phyloP scores from a whole-genome alignment of 2,113 vertebrate species.

The Rhombomys opimus region DNA sequence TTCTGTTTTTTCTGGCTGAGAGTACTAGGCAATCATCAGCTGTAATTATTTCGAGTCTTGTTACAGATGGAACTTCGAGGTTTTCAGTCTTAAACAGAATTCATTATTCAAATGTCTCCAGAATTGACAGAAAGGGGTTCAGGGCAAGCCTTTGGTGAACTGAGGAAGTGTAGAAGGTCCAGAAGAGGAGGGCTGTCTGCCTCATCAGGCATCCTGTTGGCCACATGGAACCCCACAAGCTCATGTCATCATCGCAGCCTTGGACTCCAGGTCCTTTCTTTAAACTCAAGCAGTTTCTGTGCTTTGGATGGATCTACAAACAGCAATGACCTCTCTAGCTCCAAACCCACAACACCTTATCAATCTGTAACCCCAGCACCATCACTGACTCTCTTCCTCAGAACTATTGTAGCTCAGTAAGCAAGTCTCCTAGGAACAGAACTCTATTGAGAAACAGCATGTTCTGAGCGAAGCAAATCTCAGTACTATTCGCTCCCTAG shows the following conservation, averaged over 20 bases:
- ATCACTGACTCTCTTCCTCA: not conserved
- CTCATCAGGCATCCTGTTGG: rapidly evolving
- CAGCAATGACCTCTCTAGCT: not conserved
- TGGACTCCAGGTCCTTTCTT: not conserved
- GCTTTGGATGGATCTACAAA: not conserved
- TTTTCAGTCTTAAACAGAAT: conserved; percentile 88
- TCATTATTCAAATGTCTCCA: conserved; percentile 89
- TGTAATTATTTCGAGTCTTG: conserved; percentile 90
- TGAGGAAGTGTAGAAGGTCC: not conserved
- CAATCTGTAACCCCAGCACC: not conserved
- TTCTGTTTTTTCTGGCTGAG: conserved; percentile 90
- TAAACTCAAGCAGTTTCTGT: not conserved
- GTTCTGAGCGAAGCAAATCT: not conserved
- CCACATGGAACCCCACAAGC: not conserved
- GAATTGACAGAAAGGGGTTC: conserved; percentile 77
- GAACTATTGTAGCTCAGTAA: not conserved
- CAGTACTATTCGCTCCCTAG: not conserved
- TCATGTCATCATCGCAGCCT: not conserved
- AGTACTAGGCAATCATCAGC: conserved; percentile 89
- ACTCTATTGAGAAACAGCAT: not conserved
- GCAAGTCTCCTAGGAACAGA: not conserved
- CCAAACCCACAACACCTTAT: not conserved
- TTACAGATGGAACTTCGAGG: conserved; percentile 90
- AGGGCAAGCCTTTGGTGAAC: conserved; percentile 48
- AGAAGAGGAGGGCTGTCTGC: not conserved